phyloP scores from a whole-genome alignment of 1,140 invertebrate genomes.

The Cotesia typhae region DNA sequence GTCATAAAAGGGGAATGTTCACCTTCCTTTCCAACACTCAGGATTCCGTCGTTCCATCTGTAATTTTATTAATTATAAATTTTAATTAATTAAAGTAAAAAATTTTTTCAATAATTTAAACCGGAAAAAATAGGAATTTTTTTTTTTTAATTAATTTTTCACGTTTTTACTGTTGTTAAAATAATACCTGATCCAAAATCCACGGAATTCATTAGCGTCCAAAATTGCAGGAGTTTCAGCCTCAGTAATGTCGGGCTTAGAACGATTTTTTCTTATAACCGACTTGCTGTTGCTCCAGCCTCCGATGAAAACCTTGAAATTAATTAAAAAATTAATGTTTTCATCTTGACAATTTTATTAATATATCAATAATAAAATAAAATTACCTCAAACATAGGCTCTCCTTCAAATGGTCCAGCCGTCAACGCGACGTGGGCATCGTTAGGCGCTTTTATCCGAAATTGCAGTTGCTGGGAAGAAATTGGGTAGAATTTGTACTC shows the following conservation, averaged over 20 bases:
- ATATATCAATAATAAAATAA: neutral
- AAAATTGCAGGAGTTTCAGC: conserved; percentile 76
- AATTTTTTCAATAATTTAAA: conserved; percentile 9
- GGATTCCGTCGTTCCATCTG: conserved; percentile 74
- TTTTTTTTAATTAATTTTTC: neutral
- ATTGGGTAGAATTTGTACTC: conserved; percentile 83
- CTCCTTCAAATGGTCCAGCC: conserved; percentile 70
- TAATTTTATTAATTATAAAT: conserved; percentile 12
- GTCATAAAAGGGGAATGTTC: conserved; percentile 76
- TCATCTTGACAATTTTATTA: neutral
- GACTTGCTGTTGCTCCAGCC: conserved; percentile 86
- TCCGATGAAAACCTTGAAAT: conserved; percentile 78
- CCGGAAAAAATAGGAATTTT: neutral
- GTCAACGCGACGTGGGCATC: conserved; percentile 84
- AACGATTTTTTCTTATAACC: conserved; percentile 80
- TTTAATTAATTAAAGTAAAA: conserved; percentile 15
- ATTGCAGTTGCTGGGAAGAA: conserved; percentile 72
- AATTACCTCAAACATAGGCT: conserved; percentile 78
- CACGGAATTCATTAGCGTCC: conserved; percentile 75
- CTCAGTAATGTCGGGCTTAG: conserved; percentile 80
- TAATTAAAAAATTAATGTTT: neutral
- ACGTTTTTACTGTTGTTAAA: neutral
- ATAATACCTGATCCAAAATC: conserved; percentile 77
- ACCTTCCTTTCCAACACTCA: conserved; percentile 75
- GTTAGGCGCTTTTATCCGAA: conserved; percentile 78